Conservation (phyloP, 2,888 invertebrate species). For the Orthosia cruda region DNA sequence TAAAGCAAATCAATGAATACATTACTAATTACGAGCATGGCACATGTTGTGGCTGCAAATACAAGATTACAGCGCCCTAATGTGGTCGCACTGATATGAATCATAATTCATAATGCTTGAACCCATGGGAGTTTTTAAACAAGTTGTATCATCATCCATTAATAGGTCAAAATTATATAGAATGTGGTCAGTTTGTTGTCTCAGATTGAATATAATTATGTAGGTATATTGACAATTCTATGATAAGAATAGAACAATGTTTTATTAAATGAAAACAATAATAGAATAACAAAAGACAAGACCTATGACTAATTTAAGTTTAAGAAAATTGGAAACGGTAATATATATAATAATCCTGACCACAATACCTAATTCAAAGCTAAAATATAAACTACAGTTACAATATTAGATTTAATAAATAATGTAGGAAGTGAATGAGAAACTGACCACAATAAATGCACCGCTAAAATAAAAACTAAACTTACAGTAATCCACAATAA, state of each 20-base stretch:
- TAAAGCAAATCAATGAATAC: slow-evolving; percentile 40
- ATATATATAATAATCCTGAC: too few relatives aligned
- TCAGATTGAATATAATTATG: background rate
- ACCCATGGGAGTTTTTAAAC: slow-evolving; percentile 13
- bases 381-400: too few relatives aligned
- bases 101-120: slow-evolving; percentile 15
- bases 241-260: background rate
- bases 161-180: background rate
- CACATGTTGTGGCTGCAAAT: slow-evolving; percentile 43
- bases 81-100: slow-evolving; percentile 31
- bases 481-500: background rate
- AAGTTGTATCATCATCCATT: slow-evolving; percentile 19
- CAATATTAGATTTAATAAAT: background rate
- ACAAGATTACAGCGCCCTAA: slow-evolving; percentile 22
- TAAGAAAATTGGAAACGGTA: too few relatives aligned
- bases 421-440: background rate
- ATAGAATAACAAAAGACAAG: background rate
- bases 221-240: background rate
- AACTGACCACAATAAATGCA: slow-evolving; percentile 11
- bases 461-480: background rate
- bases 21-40: slow-evolving; percentile 32
- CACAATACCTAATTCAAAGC: too few relatives aligned
- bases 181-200: background rate
- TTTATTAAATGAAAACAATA: background rate
- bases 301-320: background rate